Percentiles rank a stretch among this genome's conserved stretches.
These are phyloP conservation scores for Drosophila takahashii DNA, from an alignment of 1,140 invertebrate species.

Conservation along the genomic window DNA sequence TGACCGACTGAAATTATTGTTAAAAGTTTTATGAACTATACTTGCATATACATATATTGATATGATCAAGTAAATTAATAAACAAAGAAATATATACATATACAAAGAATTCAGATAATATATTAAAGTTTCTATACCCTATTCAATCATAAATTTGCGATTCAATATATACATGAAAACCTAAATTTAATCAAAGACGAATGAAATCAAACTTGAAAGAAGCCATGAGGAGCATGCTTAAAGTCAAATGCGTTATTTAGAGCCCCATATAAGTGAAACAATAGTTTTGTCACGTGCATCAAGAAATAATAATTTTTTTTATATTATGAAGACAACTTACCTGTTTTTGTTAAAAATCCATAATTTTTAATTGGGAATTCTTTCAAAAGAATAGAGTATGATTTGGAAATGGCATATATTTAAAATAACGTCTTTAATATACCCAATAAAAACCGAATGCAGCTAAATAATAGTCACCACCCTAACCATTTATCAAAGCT, in stretches of 20 bases:
- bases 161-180: slow-evolving; percentile 48
- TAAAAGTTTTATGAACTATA: slow-evolving; percentile 83
- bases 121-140: slow-evolving; percentile 78
- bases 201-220: slow-evolving; percentile 59
- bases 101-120: slow-evolving; percentile 71
- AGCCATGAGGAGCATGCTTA: slow-evolving; percentile 4
- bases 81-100: slow-evolving; percentile 71
- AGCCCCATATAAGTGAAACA: slow-evolving; percentile 49
- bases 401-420: slow-evolving; percentile 12
- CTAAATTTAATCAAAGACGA: slow-evolving; percentile 62
- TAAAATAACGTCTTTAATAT: slow-evolving; percentile 20
- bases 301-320: slow-evolving; percentile 24
- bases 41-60: slow-evolving; percentile 80
- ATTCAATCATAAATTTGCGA: slow-evolving; percentile 78
- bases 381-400: slow-evolving; percentile 27
- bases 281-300: slow-evolving; percentile 49
- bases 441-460: slow-evolving; percentile 24
- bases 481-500: slow-evolving; percentile 56
- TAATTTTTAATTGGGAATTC: slow-evolving; percentile 46
- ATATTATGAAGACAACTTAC: slow-evolving; percentile 39
- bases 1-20: slow-evolving; percentile 84
- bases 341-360: slow-evolving; percentile 12
- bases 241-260: slow-evolving; percentile 54
- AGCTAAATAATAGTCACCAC: slow-evolving; percentile 46
- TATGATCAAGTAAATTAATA: slow-evolving; percentile 77